Evolutionary conservation across 2,113 vertebrate species (phyloP).

Genomic region (Aplodontia rufa): DNA sequence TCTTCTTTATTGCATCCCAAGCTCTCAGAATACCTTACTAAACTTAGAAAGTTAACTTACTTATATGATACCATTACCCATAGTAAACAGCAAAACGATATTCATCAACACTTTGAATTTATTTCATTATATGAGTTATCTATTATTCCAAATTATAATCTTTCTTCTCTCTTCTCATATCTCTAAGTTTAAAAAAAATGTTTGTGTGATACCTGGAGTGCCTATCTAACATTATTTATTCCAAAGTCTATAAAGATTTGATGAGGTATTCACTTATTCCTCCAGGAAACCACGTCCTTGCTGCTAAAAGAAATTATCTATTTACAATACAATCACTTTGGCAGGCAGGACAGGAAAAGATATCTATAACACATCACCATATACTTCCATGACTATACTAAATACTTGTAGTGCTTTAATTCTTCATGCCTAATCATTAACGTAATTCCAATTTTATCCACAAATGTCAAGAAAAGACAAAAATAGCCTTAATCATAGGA

Average conservation of each 20-base stretch:
- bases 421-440: slow-evolving; percentile 66
- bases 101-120: slow-evolving; percentile 1
- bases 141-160: slow-evolving; percentile 46
- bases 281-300: slow-evolving; percentile 63
- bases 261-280: slow-evolving; percentile 67
- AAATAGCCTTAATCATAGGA: slow-evolving; percentile 35
- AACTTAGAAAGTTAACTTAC: slow-evolving; percentile 11
- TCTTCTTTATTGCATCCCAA: background rate
- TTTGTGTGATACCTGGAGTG: slow-evolving; percentile 21
- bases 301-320: slow-evolving; percentile 73
- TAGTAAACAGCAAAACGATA: background rate
- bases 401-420: slow-evolving; percentile 42
- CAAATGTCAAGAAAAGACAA: slow-evolving; percentile 33
- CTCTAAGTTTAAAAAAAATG: slow-evolving; percentile 22
- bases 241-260: slow-evolving; percentile 58
- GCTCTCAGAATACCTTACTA: background rate
- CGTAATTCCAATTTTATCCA: slow-evolving; percentile 69
- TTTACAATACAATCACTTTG: slow-evolving; percentile 49
- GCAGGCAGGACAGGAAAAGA: slow-evolving; percentile 3
- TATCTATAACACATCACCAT: background rate
- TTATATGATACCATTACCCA: background rate
- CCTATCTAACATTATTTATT: slow-evolving; percentile 59
- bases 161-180: background rate
- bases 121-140: background rate
- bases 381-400: slow-evolving; percentile 42